Base-by-base conservation (phyloP, 1,140 invertebrate species). In the Bombus ignitus region DNA sequence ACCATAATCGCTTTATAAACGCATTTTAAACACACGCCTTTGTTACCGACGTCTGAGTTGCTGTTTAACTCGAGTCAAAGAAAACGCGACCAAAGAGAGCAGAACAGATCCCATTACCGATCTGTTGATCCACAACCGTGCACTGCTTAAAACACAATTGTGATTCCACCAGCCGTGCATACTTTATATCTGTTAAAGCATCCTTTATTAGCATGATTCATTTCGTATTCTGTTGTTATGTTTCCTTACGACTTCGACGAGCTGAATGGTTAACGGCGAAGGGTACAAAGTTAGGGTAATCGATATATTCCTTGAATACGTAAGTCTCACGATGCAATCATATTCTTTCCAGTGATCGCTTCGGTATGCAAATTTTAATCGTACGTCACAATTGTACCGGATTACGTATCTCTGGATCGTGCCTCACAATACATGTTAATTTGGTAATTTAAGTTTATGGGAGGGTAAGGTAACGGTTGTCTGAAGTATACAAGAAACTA, bases 1-100 rank as follows among this genome's bases (percentile, higher is more conserved):
- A 18, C 53, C 81, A 59, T 75, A 75, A 82, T 82, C 71, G 81
- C 71, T 75, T 82, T 82, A 81, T 82, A 75, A 75, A 65, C 53
- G 57, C 57, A 32, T 82, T 65, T 82, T 75, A 75, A 82, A 62
- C 71, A 75, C 81, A 47, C 57, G 71, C 39, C 81, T 75, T 82
- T 82, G 81, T 82, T 75, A 62, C 39, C 53, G 57, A 75, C 71
- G 71, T 65, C 57, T 22, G 81, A 22, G 28, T 62, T 32, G 80
- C 68, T 44, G 70, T 44, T 72, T 42, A 35, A 37, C 47, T 22
- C 32, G 39, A 15, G 28, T 12, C 13, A 75, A 82, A 74, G 71
- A 75, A 65, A 75, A 82, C 35, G 28, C 15, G 42, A 75, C n/a
- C 13, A 44, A 44, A 75, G n/a, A 32, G 35, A 44, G 18, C 39